Evolutionary conservation across 2,888 invertebrate genomes (phyloP).

Genomic region (Campaea margaritaria): DNA sequence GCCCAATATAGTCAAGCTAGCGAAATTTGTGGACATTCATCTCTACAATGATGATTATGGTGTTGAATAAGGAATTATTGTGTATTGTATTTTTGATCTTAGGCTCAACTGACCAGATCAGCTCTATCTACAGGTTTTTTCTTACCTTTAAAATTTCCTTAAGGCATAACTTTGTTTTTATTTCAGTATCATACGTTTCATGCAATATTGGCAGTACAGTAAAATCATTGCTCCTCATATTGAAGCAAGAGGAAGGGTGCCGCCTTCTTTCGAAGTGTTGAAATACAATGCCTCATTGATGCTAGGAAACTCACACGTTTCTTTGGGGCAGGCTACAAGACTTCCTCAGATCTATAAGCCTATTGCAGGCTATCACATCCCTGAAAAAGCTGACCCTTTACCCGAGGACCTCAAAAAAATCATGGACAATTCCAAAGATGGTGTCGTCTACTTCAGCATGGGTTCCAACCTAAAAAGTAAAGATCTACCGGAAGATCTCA

Average conservation of each 20-base stretch:
- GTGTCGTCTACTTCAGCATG: conserved; percentile 81
- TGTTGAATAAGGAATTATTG: no score
- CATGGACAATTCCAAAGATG: conserved; percentile 70
- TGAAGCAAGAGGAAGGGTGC: conserved; percentile 49
- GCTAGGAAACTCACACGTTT: conserved; percentile 61
- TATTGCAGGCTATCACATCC: conserved; percentile 68
- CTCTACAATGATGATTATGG: no score
- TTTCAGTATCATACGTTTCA: conserved; percentile 20
- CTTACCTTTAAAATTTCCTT: neutral
- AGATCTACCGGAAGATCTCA: conserved; percentile 60
- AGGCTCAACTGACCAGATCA: no score
- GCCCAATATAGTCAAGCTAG: no score
- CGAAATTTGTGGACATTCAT: no score
- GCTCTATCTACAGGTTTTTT: no score
- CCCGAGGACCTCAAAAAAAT: conserved; percentile 67
- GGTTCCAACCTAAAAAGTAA: conserved; percentile 72
- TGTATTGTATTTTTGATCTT: no score
- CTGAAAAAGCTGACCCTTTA: conserved; percentile 55
- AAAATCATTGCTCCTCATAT: conserved; percentile 46
- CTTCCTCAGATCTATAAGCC: conserved; percentile 63
- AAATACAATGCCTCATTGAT: conserved; percentile 62
- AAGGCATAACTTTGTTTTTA: neutral
- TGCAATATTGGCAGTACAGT: conserved; percentile 29
- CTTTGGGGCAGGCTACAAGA: conserved; percentile 49
- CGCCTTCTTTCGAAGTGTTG: conserved; percentile 53